These are phyloP conservation scores for Candidula unifasciata DNA, from an alignment of 2,888 invertebrate genomes.

Conservation along the genomic window DNA sequence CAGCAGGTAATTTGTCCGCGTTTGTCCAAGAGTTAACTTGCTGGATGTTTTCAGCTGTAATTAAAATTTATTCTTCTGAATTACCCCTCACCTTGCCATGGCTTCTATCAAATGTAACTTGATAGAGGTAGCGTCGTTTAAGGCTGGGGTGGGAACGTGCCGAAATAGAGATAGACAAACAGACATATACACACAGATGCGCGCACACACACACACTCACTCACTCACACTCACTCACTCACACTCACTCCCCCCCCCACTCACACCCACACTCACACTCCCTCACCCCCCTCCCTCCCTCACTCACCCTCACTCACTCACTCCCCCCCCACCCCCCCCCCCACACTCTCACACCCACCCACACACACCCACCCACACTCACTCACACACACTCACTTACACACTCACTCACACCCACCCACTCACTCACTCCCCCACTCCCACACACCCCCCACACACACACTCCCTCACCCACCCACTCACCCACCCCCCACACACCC, in stretches of 20 bases:
- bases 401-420: neutral
- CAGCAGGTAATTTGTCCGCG: too few species aligned
- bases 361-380: neutral
- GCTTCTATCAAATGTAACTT: too few species aligned
- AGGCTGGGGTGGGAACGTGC: neutral
- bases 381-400: neutral
- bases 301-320: too few species aligned
- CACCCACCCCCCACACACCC: too few species aligned
- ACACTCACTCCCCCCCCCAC: neutral
- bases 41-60: too few species aligned
- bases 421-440: too few species aligned
- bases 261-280: neutral
- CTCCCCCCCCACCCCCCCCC: too few species aligned
- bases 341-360: neutral
- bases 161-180: neutral
- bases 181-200: conserved; percentile 13
- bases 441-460: too few species aligned
- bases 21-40: too few species aligned
- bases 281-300: neutral
- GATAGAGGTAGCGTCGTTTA: neutral
- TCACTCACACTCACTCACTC: neutral
- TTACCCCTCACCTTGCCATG: too few species aligned
- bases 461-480: too few species aligned
- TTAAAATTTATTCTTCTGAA: too few species aligned
- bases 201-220: conserved; percentile 26